Conservation (phyloP, 2,888 invertebrate genomes). For the Tolmerus cingulatus region DNA sequence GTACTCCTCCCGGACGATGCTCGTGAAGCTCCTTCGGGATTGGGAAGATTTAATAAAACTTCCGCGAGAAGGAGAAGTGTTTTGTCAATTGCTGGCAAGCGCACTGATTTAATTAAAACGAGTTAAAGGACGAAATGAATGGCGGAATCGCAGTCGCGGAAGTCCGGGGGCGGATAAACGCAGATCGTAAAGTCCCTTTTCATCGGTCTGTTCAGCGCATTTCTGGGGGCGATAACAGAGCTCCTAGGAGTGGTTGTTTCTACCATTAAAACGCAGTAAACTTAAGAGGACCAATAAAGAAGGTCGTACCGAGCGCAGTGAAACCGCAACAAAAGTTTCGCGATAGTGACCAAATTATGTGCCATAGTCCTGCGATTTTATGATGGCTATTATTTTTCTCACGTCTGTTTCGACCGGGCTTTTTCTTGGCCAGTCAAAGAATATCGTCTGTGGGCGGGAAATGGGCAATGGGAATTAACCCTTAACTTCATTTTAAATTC, state of each 20-base stretch:
- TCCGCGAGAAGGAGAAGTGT: conserved; percentile 19
- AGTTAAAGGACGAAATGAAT: neutral
- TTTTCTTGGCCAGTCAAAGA: neutral
- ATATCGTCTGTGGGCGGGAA: neutral
- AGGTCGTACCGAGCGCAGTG: neutral
- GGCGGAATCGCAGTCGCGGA: neutral
- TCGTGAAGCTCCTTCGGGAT: neutral
- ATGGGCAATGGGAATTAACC: neutral
- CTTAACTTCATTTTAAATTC: neutral
- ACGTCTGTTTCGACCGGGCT: neutral
- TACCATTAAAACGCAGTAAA: conserved; percentile 7
- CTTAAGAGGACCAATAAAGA: conserved; percentile 23
- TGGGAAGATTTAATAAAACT: conserved; percentile 28
- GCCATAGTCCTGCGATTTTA: conserved; percentile 20
- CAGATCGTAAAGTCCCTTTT: neutral
- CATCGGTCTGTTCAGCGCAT: neutral
- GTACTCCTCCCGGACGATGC: neutral
- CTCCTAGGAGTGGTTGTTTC: conserved; percentile 8
- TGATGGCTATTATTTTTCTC: neutral
- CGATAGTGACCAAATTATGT: conserved; percentile 6
- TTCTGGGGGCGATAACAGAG: neutral
- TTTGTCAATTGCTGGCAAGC: conserved; percentile 20
- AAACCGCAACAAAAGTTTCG: neutral
- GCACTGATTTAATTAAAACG: conserved; percentile 17
- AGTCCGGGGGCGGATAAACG: neutral